Base-by-base conservation (phyloP, 92 coral and sea anemone species). In the Isaurus tuberculatus region DNA sequence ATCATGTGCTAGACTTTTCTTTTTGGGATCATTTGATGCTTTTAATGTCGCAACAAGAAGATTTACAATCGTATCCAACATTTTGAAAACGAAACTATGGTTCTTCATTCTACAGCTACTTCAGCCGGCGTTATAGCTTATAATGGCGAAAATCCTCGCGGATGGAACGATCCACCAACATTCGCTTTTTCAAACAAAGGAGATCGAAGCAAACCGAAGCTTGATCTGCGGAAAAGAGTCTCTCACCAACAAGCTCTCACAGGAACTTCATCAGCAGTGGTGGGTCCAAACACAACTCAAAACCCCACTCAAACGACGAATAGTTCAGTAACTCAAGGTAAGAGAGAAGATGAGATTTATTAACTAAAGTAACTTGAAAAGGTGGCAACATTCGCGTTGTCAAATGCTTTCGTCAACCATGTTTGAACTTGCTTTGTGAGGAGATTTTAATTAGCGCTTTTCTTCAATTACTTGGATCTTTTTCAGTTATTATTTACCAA, bases 121-220 rank as follows among this genome's bases (percentile, higher is more conserved):
- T 22, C 97, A 25, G 86, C 95, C 69, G 93, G 90, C 13, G 91
- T 96, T 53, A 89, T 95, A 29, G 91, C 99, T 37, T 96, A 96
- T 81, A 96, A 96, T 85, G 93, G 98, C 61, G 99, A 96, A 86
- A 94, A 97, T 19, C 92, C 97, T 36, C 92, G 99, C 31, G 99
- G 99, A 44, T 96, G 99, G 99, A 96, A 96, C 63, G 99, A 96
- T 58, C 99, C 99, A 42, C 99, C 99, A 73, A 96, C 99, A 4
- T 89, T 96, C 60, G 92, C 98, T 11, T 96, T 91, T 69, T 83
- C 89, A 20, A 85, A 90, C 55, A 90, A 86, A 73, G 86, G 92
- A 23, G 87, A 80, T 27, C 89, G 90, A 48, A 86, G 86, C 70
- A 90, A 83, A 48, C 98, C 99, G 5, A 96, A 96, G 86, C 89